phyloP scores from a whole-genome alignment of 2,888 invertebrate species.

The Toxonevra muliebris region DNA sequence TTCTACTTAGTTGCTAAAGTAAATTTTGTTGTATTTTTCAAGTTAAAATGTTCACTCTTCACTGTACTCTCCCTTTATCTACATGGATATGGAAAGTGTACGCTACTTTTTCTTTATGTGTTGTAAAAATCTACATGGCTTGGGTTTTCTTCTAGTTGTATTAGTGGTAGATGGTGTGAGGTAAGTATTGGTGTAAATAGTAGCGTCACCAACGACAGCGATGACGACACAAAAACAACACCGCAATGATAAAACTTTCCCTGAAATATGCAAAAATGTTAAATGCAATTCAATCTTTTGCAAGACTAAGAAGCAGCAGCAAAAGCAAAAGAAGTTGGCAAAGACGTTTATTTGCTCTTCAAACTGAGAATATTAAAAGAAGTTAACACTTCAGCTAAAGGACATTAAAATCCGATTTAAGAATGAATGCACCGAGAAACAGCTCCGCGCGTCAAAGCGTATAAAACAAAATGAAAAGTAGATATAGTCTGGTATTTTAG shows the following conservation, averaged over 20 bases:
- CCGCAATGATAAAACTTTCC: slow-evolving; percentile 23
- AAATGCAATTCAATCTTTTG: slow-evolving; percentile 58
- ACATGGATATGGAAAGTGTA: not conserved
- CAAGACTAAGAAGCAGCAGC: slow-evolving; percentile 9
- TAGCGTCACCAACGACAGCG: too few species aligned
- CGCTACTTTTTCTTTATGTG: slow-evolving; percentile 14
- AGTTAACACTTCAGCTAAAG: slow-evolving; percentile 32
- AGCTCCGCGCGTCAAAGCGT: not conserved
- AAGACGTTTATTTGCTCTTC: not conserved
- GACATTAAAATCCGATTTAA: slow-evolving; percentile 26
- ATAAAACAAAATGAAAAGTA: not conserved
- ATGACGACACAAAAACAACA: too few species aligned
- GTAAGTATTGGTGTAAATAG: not conserved
- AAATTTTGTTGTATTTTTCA: slow-evolving; percentile 32
- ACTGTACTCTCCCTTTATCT: slow-evolving; percentile 11
- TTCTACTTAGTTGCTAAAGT: slow-evolving; percentile 58
- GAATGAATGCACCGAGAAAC: not conserved
- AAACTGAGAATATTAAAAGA: slow-evolving; percentile 11
- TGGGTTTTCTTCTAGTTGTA: too few species aligned
- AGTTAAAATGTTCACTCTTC: slow-evolving; percentile 13
- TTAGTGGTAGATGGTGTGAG: slow-evolving; percentile 8
- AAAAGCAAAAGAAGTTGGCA: slow-evolving; percentile 2
- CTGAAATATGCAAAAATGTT: slow-evolving; percentile 53
- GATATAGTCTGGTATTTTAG: not conserved
- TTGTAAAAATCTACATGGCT: not conserved